Evolutionary conservation across 2,113 vertebrate species (phyloP), one percentile per base, ranked within the genome.

Genomic region (Porphyrio hochstetteri): DNA sequence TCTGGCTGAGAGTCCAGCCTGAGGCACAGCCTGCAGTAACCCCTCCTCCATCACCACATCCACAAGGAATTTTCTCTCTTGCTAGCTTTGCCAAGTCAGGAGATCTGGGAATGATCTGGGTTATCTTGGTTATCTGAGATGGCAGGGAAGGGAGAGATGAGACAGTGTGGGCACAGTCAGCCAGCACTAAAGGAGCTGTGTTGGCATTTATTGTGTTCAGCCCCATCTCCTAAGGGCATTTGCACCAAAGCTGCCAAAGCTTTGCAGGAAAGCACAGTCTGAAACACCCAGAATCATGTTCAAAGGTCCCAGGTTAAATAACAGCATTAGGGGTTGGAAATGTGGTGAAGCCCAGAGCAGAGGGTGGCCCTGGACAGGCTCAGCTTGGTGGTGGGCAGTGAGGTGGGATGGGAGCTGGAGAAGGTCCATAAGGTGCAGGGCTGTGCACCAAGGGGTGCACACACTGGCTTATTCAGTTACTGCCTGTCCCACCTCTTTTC

Each of bases 371-470:
- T 40, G 40, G 52, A 53, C 36, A 6, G 40, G 48, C 36, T 64
- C 36, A 9, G 53, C 10, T 33, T 13, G 31, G 35, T 0, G 1
- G 36, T 17, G 61, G 52, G 11, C 16, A 10, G 40, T 13, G 2
- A 4, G 19, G 33, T 21, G 70, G 10, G 56, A 42, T 8, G 12
- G 77, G 55, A 55, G 18, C 46, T 35, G 50, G 14, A 18, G n/a
- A 33, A 63, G 61, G 24, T 24, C 25, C 59, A 10, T 3, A 23
- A 23, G 65, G 44, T 40, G 24, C 5, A 2, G 64, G 8, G 16
- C 33, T 2, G 0, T 25, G 40, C 40, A 74, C 11, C 1, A 27
- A 23, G 13, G 55, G 27, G 8, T 59, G 27, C 59, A 40, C 0
- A 0, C 46, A 40, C 21, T 13, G 28, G 25, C 16, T 35, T 5